Base-by-base conservation (phyloP, 2,797 vertebrate genomes). In the Labeo calbasu region DNA sequence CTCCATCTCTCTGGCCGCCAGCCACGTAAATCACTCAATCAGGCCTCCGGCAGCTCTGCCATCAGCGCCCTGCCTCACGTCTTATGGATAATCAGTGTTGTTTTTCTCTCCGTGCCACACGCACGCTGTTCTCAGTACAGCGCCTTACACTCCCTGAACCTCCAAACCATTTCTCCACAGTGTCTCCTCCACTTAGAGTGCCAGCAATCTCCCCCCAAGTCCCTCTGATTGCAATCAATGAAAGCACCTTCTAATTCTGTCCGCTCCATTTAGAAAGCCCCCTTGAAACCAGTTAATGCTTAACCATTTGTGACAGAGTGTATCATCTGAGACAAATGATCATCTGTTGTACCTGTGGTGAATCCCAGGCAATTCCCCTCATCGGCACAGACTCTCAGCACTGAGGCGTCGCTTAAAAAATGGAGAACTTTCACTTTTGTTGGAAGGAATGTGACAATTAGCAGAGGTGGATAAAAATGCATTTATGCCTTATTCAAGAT, bases 171-270 rank as follows among this genome's bases (percentile, higher is more conserved):
- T 86, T 77, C 81, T 87, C 77, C 77, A 79, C 81, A 76, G 72
- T 82, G 83, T 85, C 86, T 84, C 59, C 75, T 89, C 86, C 82
- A 86, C 82, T 88, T 65, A 80, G 43, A 87, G 80, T 51, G 63
- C 23, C 48, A 79, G 86, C 72, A 80, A 85, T 87, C 75, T 86
- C 70, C 82, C 79, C 51, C 50, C 63, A 61, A 17, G 68, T 46
- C 70, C 70, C 80, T 85, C 83, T 92, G 90, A 92, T 92, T 91
- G 91, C 90, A 92, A 92, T 92, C 91, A 92, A 87, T 90, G 88
- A 85, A 83, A 90, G 73, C 76, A 75, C 81, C 81, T 87, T 86
- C 86, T 86, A 88, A 89, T 86, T 89, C 85, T 86, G 77, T 85
- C 86, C 63, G 85, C 87, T 85, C 86, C 57, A 79, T 86, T 89